These are phyloP conservation scores for Notolabrus celidotus DNA, from an alignment of 2,797 vertebrate genomes.

Conservation along the genomic window DNA sequence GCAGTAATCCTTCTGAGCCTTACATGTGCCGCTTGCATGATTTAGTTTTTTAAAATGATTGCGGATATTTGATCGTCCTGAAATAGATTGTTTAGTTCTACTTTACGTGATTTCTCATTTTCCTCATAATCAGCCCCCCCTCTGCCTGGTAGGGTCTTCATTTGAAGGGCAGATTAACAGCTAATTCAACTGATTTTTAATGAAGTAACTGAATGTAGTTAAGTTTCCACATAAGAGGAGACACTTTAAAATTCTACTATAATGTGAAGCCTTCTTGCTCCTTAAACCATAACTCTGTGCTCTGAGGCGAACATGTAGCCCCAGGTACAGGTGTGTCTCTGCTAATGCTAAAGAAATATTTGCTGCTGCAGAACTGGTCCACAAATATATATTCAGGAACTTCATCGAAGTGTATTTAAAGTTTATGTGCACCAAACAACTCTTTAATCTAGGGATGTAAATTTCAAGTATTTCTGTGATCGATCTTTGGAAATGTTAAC, in stretches of 20 bases:
- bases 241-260: conserved; percentile 1
- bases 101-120: neutral
- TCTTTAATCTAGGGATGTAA: too few relatives aligned
- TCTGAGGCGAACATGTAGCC: neutral
- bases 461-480: too few relatives aligned
- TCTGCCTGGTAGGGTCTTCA: neutral
- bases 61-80: neutral
- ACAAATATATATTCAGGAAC: neutral
- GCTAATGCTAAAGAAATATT: neutral
- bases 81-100: neutral
- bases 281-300: too few relatives aligned
- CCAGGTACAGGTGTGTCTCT: neutral
- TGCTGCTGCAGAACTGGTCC: neutral
- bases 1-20: neutral
- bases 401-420: too few relatives aligned
- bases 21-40: neutral
- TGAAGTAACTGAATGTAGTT: conserved; percentile 29
- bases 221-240: conserved; percentile 28
- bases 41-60: neutral
- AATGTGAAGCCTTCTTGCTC: neutral
- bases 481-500: too few relatives aligned
- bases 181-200: conserved; percentile 38
- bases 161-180: conserved; percentile 20
- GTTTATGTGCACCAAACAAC: too few relatives aligned
- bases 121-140: neutral